Percentiles rank a stretch among this genome's conserved stretches.
phyloP scores from a whole-genome alignment of 2,888 invertebrate species.

The Habrosyne pyritoides region DNA sequence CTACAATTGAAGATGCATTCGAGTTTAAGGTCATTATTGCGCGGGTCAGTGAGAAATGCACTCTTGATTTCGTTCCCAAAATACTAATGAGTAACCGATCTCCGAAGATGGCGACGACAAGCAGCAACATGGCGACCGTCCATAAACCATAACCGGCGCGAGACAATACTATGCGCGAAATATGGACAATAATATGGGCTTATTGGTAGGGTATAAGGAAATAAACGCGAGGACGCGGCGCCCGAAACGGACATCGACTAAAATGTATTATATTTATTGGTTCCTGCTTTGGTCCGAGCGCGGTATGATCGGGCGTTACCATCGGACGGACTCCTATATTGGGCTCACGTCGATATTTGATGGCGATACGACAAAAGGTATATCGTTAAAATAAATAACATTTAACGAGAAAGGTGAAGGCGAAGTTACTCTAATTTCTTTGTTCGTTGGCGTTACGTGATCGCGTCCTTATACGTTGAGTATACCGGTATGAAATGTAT shows the following conservation, averaged over 20 bases:
- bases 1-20: neutral
- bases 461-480: neutral
- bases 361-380: slow-evolving; percentile 38
- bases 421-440: slow-evolving; percentile 11
- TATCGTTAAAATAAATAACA: slow-evolving; percentile 34
- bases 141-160: slow-evolving; percentile 56
- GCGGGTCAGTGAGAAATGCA: slow-evolving; percentile 47
- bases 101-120: slow-evolving; percentile 45
- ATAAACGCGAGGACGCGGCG: slow-evolving; percentile 60
- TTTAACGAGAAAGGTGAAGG: slow-evolving; percentile 23
- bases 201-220: slow-evolving; percentile 65
- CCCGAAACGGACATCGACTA: slow-evolving; percentile 58
- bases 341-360: slow-evolving; percentile 50
- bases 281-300: slow-evolving; percentile 57
- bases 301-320: slow-evolving; percentile 39
- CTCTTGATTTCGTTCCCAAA: slow-evolving; percentile 51
- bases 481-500: neutral
- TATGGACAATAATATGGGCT: slow-evolving; percentile 50
- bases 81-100: slow-evolving; percentile 53
- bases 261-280: slow-evolving; percentile 72
- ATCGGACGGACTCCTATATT: slow-evolving; percentile 45
- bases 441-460: slow-evolving; percentile 1
- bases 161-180: slow-evolving; percentile 50
- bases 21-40: slow-evolving; percentile 26
- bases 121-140: slow-evolving; percentile 20